phyloP scores from a whole-genome alignment of 2,797 vertebrate species.

The Euthynnus affinis region DNA sequence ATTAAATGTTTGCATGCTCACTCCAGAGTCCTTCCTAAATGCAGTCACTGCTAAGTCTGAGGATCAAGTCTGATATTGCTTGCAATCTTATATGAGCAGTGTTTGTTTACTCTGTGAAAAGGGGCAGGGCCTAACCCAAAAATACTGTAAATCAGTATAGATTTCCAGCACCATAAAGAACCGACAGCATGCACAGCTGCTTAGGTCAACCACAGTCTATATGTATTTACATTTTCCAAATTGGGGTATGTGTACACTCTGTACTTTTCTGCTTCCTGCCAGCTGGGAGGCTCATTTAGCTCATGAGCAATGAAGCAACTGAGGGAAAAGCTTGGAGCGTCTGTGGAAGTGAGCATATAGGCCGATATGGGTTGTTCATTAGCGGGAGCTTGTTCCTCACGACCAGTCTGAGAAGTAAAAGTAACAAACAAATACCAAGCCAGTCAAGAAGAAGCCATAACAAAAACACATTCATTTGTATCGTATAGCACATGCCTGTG shows the following conservation, averaged over 20 bases:
- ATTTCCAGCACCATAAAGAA: constrained; percentile 24
- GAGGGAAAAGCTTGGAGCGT: constrained; percentile 8
- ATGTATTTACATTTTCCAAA: constrained; percentile 53
- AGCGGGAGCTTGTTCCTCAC: not conserved
- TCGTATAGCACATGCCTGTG: constrained; percentile 26
- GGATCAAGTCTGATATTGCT: constrained; percentile 21
- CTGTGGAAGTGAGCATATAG: not conserved
- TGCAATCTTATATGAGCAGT: not conserved
- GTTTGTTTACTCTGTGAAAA: constrained; percentile 9
- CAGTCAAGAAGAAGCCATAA: constrained; percentile 15
- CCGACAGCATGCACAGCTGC: constrained; percentile 50
- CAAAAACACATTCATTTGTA: constrained; percentile 22
- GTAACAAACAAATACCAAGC: constrained; percentile 20
- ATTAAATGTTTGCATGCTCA: not conserved
- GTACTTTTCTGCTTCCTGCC: constrained; percentile 70
- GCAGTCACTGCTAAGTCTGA: constrained; percentile 1
- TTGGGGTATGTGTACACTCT: constrained; percentile 64
- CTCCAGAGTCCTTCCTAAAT: not conserved
- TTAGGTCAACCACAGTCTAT: constrained; percentile 36
- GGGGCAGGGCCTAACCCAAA: not conserved
- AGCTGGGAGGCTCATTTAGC: constrained; percentile 59
- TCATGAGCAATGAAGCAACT: constrained; percentile 3
- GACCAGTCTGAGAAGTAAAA: constrained; percentile 13
- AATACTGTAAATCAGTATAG: constrained; percentile 11
- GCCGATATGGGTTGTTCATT: not conserved